A percentile compares a stretch with the other conserved stretches of the same genome.
Conservation (phyloP, 2,113 vertebrate genomes). For the Alosa alosa region DNA sequence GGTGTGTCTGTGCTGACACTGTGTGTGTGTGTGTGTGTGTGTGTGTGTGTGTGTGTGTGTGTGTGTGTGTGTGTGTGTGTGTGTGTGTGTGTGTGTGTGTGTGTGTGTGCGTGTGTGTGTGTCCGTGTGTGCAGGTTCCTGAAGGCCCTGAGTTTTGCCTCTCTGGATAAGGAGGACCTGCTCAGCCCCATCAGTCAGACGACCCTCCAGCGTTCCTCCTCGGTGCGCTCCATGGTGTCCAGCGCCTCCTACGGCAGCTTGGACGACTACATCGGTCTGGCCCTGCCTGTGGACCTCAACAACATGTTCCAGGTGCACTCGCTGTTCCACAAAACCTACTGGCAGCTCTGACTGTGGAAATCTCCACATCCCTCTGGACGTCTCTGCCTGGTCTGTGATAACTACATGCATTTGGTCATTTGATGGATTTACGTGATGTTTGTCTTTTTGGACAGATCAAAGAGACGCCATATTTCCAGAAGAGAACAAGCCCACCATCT, state of each 20-base stretch:
- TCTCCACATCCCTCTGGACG: neutral
- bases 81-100: slow-evolving; percentile 62
- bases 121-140: slow-evolving; percentile 91
- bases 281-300: slow-evolving; percentile 90
- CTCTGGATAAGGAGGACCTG: slow-evolving; percentile 96
- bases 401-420: neutral
- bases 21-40: neutral
- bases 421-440: neutral
- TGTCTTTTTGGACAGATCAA: slow-evolving; percentile 69
- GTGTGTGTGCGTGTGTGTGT: too few relatives aligned
- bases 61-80: slow-evolving; percentile 62
- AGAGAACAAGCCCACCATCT: slow-evolving; percentile 83
- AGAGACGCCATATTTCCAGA: slow-evolving; percentile 92
- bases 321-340: neutral
- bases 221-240: slow-evolving; percentile 95
- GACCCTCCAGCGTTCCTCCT: slow-evolving; percentile 93
- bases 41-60: slow-evolving; percentile 60
- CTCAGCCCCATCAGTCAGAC: slow-evolving; percentile 97
- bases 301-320: slow-evolving; percentile 89
- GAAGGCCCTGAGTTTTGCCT: slow-evolving; percentile 97
- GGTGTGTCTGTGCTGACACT: slow-evolving; percentile 20
- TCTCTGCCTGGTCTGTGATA: neutral
- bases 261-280: slow-evolving; percentile 93
- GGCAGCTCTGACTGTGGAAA: neutral
- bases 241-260: slow-evolving; percentile 87